Base-by-base conservation (phyloP, 2,888 invertebrate species). In the Drosophila fulvimacula region DNA sequence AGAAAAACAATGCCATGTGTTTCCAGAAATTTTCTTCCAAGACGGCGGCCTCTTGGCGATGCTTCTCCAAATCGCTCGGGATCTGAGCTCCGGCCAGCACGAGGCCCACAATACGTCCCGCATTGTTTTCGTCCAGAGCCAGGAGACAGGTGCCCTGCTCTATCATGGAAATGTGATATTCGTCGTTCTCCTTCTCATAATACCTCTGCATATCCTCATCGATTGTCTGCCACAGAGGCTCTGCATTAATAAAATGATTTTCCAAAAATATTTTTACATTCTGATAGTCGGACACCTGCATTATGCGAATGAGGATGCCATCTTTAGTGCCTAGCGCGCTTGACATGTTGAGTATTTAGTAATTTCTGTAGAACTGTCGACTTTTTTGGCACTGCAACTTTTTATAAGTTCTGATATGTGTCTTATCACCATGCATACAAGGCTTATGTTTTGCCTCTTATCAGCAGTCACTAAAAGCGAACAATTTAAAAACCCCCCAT, bases 1-100 rank as follows among this genome's bases (percentile, higher is more conserved):
- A 83, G 1, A 81, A 21, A 3, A 89, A 62, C 0, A 74, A 61
- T 0, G 67, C 49, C 15, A 82, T 67, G 5, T 75, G 81, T 21
- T 72, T 19, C 73, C 70, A 82, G 81, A 85, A 5, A 5, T 13
- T 24, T 5, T 36, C 30, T 2, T 67, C 70, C 60, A 71, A n/a
- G 21, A 0, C 52, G 2, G 27, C 65, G 0, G 76, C 71, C 11
- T 72, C 67, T 11, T 57, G 36, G 7, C 49, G 63, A 56, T 64
- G 67, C 24, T 65, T 66, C 27, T 72, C 63, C 15, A 77, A 7
- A 24, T 67, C 72, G 0, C 59, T 61, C 17, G 63, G 53, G 0
- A 41, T 4, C 36, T 75, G 69, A 7, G 5, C 48, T 0, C 62
- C 67, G 0, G 79, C 79, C 19, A 81, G 17, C 0, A 79, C 79